Base-by-base conservation (phyloP, 2,797 vertebrate species). In the Columba guinea region DNA sequence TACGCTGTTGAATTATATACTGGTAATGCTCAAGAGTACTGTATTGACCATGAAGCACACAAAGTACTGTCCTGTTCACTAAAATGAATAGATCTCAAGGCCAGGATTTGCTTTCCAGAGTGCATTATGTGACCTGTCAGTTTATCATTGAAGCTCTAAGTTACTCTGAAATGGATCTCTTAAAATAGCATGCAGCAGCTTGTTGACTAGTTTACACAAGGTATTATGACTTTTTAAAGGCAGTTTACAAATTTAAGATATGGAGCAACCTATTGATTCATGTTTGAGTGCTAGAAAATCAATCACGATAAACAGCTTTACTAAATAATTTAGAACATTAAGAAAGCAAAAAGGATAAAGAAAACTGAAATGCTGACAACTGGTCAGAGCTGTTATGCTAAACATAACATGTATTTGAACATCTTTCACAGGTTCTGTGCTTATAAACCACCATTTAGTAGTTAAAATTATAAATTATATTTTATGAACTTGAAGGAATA, bases 241-340 rank as follows among this genome's bases (percentile, higher is more conserved):
- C 27, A 23, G 22, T 46, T 85, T 83, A 79, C 46, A 94, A 93
- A 81, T 85, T 65, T 79, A 85, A 65, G n/a, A 30, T 64, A 59
- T 62, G 58, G 88, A 82, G 13, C 8, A 44, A 69, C 44, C 34
- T 84, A 64, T 28, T 84, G 76, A 79, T 77, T 88, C 39, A 84
- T 63, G 65, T 92, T 88, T 88, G 65, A 79, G 39, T 63, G 18
- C 39, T 89, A 84, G 74, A 93, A 95, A 91, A 92, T 92, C 78
- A 74, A 69, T 87, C 63, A 35, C 5, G 77, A 49, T 69, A 68
- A 96, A 83, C 3, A 34, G 16, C 35, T 85, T 78, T 69, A 51
- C 37, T 95, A 94, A 92, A 92, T 90, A 78, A 81, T 73, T 94
- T 87, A 82, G 59, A 59, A 74, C 21, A 85, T 78, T 81, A 86